phyloP scores from a whole-genome alignment of 1,140 invertebrate species.

The Scylla paramamosain region DNA sequence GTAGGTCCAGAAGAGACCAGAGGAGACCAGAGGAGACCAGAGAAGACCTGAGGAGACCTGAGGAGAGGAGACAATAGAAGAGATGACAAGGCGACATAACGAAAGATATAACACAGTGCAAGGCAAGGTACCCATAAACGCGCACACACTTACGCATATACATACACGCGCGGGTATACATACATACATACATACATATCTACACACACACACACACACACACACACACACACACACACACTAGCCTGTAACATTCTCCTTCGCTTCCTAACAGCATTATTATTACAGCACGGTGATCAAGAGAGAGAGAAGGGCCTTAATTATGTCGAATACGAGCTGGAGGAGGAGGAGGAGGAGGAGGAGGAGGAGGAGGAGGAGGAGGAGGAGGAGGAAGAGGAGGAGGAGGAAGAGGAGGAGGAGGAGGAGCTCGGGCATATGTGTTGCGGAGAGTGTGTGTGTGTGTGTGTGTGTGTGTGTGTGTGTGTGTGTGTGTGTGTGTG shows the following conservation, averaged over 20 bases:
- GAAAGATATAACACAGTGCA: no score
- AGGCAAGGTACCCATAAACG: no score
- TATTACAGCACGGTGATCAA: background rate
- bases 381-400: no score
- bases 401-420: no score
- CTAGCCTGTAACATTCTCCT: background rate
- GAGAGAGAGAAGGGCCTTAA: background rate
- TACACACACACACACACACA: conserved; percentile 45
- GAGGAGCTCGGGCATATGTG: no score
- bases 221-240: conserved; percentile 24
- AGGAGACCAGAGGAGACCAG: background rate
- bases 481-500: no score
- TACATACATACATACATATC: conserved; percentile 46
- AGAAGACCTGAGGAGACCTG: background rate
- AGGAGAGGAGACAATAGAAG: background rate
- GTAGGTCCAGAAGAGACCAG: background rate
- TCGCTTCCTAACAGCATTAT: background rate
- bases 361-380: no score
- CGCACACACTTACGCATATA: conserved; percentile 5
- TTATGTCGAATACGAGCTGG: background rate
- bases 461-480: no score
- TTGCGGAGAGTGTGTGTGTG: no score
- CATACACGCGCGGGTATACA: conserved; percentile 34
- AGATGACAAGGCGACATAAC: background rate
- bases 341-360: no score